Evolutionary conservation across 1,140 invertebrate genomes (phyloP).

Genomic region (Cardiocondyla obscurior): DNA sequence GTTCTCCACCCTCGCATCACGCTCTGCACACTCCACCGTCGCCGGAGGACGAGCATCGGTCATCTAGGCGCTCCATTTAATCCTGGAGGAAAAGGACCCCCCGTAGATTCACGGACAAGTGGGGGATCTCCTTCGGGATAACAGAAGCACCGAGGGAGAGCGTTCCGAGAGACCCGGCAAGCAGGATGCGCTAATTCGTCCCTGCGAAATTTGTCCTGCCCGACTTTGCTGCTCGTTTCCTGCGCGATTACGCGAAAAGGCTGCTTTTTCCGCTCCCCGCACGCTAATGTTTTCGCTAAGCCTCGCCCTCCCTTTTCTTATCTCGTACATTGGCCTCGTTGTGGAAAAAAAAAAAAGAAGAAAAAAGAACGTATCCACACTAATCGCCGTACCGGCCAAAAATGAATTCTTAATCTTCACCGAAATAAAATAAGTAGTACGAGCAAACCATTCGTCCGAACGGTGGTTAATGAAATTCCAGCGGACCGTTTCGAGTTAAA

Average conservation of each 20-base stretch:
- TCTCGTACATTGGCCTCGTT: neutral
- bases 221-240: conserved; percentile 74
- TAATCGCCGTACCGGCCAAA: conserved; percentile 10
- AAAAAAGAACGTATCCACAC: neutral
- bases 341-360: neutral
- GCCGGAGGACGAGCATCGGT: conserved; percentile 79
- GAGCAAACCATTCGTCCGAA: neutral
- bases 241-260: conserved; percentile 66
- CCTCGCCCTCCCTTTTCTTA: conserved; percentile 34
- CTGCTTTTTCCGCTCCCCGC: conserved; percentile 32
- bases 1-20: conserved; percentile 43
- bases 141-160: conserved; percentile 60
- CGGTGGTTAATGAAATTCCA: neutral
- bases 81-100: conserved; percentile 80
- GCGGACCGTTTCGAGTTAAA: neutral
- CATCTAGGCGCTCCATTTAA: conserved; percentile 84
- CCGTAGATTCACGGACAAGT: conserved; percentile 75
- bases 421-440: neutral
- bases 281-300: conserved; percentile 34
- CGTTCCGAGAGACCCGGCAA: conserved; percentile 43
- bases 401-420: neutral
- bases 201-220: conserved; percentile 77
- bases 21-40: conserved; percentile 29
- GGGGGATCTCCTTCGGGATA: conserved; percentile 79
- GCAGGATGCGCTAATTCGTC: conserved; percentile 78